phyloP scores from a whole-genome alignment of 1,140 invertebrate species.

The Drosophila mayri region DNA sequence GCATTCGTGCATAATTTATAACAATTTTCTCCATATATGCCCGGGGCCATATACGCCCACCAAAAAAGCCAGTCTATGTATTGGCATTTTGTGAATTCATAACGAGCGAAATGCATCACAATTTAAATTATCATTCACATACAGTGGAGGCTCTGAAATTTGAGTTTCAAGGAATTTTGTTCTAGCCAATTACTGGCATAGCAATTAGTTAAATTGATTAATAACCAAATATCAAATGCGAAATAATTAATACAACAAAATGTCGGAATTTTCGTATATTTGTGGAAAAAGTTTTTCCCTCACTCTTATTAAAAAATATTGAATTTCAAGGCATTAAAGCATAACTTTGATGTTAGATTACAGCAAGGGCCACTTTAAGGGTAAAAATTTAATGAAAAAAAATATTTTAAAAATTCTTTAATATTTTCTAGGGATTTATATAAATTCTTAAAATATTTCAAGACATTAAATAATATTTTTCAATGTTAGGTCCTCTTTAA shows the following conservation, averaged over 20 bases:
- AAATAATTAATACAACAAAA: not conserved
- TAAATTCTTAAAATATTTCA: not conserved
- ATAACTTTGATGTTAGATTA: not conserved
- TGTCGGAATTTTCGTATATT: not conserved
- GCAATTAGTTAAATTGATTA: not conserved
- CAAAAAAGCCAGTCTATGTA: constrained; percentile 4
- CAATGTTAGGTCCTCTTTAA: not conserved
- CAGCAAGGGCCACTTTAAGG: not conserved
- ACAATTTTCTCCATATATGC: constrained; percentile 29
- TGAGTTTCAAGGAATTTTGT: not conserved
- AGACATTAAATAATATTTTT: not conserved
- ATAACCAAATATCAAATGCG: not conserved
- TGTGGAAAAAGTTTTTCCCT: too few species aligned
- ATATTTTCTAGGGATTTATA: not conserved
- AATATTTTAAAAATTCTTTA: not conserved
- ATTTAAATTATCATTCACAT: constrained; percentile 12
- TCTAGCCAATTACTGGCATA: not conserved
- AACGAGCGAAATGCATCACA: constrained; percentile 26
- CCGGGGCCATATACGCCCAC: constrained; percentile 14
- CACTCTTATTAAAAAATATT: not conserved
- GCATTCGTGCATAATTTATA: constrained; percentile 72
- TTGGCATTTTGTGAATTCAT: constrained; percentile 33
- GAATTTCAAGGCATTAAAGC: not conserved
- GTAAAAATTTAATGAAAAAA: too few species aligned
- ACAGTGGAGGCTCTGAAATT: not conserved